Percentiles rank a stretch among this genome's conserved stretches.
Conservation (phyloP, 1,140 invertebrate genomes). For the Parasteatoda tepidariorum region DNA sequence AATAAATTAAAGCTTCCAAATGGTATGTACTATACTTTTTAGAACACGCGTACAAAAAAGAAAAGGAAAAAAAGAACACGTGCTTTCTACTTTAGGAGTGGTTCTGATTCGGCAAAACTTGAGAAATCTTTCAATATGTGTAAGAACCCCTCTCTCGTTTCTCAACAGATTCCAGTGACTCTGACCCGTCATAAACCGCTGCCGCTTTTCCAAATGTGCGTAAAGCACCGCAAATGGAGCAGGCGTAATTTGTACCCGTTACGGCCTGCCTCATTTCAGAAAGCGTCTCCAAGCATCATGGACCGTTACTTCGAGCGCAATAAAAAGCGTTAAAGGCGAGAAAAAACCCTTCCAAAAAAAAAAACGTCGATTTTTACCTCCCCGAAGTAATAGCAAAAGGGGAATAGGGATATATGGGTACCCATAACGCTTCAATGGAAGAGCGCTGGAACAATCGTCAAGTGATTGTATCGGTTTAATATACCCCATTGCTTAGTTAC, state of each 20-base stretch:
- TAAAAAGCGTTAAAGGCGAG: slow-evolving; percentile 44
- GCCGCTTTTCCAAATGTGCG: slow-evolving; percentile 52
- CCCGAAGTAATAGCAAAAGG: not conserved
- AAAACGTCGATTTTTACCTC: not conserved
- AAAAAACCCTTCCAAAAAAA: not conserved
- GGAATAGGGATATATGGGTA: not conserved
- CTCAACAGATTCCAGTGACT: slow-evolving; percentile 23
- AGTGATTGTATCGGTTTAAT: too few relatives aligned
- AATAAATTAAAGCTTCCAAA: too few relatives aligned
- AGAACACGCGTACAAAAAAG: too few relatives aligned
- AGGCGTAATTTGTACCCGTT: slow-evolving; percentile 57
- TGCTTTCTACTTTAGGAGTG: not conserved
- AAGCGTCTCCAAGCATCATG: slow-evolving; percentile 37
- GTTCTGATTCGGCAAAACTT: not conserved
- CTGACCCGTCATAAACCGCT: slow-evolving; percentile 47
- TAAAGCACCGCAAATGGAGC: slow-evolving; percentile 56
- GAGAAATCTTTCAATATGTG: slow-evolving; percentile 16
- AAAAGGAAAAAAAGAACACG: too few relatives aligned
- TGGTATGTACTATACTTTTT: too few relatives aligned
- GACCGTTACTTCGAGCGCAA: slow-evolving; percentile 44
- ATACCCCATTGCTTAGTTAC: too few relatives aligned
- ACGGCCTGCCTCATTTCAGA: slow-evolving; percentile 29
- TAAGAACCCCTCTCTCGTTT: not conserved
- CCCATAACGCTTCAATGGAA: not conserved
- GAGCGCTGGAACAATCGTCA: not conserved